Percentiles rank a stretch among this genome's conserved stretches.
phyloP scores from a whole-genome alignment of 2,113 vertebrate genomes.

The Tachysurus fulvidraco region DNA sequence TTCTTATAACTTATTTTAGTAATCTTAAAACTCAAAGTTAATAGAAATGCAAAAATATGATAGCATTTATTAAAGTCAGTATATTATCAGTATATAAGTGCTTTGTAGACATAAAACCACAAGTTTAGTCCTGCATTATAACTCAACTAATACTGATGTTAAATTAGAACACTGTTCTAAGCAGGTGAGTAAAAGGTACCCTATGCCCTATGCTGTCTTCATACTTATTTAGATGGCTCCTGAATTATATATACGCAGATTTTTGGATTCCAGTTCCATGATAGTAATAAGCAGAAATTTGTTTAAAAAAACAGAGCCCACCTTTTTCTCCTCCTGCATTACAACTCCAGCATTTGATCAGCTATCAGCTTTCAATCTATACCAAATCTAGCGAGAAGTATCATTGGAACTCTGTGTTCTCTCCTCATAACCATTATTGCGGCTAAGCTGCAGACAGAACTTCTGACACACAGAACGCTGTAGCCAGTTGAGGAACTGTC shows the following conservation, averaged over 20 bases:
- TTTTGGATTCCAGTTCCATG: neutral
- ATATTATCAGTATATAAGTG: too few relatives aligned
- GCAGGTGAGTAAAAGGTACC: neutral
- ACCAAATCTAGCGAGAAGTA: slow-evolving; percentile 1
- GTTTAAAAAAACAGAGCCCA: neutral
- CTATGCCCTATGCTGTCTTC: neutral
- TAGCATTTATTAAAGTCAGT: neutral
- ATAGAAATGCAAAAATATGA: neutral
- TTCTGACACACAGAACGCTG: neutral
- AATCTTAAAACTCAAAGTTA: neutral
- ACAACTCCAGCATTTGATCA: neutral
- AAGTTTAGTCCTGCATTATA: too few relatives aligned
- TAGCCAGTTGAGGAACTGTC: neutral
- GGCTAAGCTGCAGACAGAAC: slow-evolving; percentile 10
- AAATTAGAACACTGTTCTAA: too few relatives aligned
- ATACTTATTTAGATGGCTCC: neutral
- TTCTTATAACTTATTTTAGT: neutral
- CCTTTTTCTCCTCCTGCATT: neutral
- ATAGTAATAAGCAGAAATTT: neutral
- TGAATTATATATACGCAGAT: too few relatives aligned
- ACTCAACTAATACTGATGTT: too few relatives aligned
- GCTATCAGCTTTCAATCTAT: neutral
- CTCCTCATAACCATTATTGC: slow-evolving; percentile 15
- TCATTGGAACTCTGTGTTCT: slow-evolving; percentile 50
- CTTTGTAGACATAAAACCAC: neutral